These are phyloP conservation scores for Casuarius casuarius DNA, from an alignment of 2,113 vertebrate species.

Conservation along the genomic window DNA sequence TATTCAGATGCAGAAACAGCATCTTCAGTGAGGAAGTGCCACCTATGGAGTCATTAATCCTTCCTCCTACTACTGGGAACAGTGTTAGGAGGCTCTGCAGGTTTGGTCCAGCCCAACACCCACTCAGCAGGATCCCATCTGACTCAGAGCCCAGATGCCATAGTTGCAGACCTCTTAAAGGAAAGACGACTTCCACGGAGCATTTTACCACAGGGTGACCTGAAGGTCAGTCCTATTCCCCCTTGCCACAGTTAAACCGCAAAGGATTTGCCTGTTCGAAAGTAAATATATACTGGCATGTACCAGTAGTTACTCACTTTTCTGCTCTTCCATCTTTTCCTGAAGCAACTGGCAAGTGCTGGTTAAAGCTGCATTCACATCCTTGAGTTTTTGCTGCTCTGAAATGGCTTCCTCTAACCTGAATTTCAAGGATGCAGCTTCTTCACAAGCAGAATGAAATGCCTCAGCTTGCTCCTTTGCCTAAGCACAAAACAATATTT, in stretches of 20 bases:
- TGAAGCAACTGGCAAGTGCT: conserved; percentile 43
- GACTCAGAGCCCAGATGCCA: background rate
- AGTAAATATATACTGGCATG: background rate
- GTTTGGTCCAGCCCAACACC: background rate
- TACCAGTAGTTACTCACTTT: conserved; percentile 72
- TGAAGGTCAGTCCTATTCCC: background rate
- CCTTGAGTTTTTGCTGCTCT: conserved; percentile 51
- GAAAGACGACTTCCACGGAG: background rate
- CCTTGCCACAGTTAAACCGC: background rate
- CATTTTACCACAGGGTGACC: background rate
- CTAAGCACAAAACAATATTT: conserved; percentile 35
- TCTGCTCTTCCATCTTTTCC: conserved; percentile 51
- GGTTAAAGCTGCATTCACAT: conserved; percentile 36
- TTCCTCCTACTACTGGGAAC: background rate
- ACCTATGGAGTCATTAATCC: background rate
- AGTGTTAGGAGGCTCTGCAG: background rate
- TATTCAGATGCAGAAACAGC: background rate
- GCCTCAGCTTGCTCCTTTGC: conserved; percentile 30
- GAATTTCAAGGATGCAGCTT: conserved; percentile 21
- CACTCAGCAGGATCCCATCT: background rate
- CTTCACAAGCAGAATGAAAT: conserved; percentile 6
- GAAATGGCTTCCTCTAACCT: conserved; percentile 70
- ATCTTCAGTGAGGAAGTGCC: background rate
- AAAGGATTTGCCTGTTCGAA: background rate
- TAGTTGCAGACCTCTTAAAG: background rate